Evolutionary conservation across 2,113 vertebrate genomes (phyloP).

Genomic region (Strigops habroptila): DNA sequence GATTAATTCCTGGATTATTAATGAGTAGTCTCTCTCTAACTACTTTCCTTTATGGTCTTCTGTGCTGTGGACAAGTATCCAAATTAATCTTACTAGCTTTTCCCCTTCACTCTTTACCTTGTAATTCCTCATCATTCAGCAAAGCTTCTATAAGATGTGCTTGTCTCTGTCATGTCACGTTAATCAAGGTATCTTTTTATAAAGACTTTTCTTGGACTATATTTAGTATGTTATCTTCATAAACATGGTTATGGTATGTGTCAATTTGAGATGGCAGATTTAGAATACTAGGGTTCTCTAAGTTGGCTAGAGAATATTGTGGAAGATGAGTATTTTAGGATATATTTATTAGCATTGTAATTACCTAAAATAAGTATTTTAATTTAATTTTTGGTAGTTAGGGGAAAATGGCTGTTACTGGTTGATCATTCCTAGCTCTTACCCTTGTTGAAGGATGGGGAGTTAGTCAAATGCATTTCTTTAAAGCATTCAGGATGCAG

Average conservation of each 20-base stretch:
- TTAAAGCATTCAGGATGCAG: background rate
- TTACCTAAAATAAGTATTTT: background rate
- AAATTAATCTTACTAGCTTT: background rate
- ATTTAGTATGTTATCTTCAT: background rate
- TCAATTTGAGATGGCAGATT: background rate
- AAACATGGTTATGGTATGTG: background rate
- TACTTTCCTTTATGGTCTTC: background rate
- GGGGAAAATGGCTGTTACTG: no score
- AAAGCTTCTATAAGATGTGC: background rate
- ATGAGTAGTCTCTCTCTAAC: background rate
- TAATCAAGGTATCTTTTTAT: conserved; percentile 2
- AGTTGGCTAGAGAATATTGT: background rate
- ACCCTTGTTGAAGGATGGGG: background rate
- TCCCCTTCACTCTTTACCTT: background rate
- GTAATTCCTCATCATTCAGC: no score
- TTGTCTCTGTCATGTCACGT: background rate
- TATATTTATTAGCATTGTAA: background rate
- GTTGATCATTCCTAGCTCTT: background rate
- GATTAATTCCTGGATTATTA: background rate
- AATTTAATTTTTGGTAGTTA: background rate
- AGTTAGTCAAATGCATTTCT: background rate
- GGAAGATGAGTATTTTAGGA: background rate
- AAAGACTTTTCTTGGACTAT: conserved; percentile 12
- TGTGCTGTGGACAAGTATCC: background rate
- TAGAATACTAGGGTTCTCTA: background rate